Evolutionary conservation across 2,888 invertebrate species (phyloP).

Genomic region (Meganola albula): DNA sequence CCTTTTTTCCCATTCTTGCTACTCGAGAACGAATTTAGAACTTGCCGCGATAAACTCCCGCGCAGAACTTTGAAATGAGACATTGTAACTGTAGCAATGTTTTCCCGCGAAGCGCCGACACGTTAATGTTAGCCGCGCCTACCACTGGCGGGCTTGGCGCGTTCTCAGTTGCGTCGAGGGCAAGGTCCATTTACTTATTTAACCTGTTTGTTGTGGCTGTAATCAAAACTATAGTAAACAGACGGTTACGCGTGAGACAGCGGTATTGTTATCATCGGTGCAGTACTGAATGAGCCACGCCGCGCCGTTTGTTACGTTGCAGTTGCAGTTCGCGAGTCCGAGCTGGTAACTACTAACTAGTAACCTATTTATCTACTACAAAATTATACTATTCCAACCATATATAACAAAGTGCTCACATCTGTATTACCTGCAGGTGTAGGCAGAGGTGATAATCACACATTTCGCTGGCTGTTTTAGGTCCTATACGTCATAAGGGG

Average conservation of each 20-base stretch:
- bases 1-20: conserved; percentile 42
- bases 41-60: conserved; percentile 60
- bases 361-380: too few species aligned
- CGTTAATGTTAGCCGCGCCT: conserved; percentile 43
- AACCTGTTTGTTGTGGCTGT: conserved; percentile 38
- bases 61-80: conserved; percentile 68
- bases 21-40: conserved; percentile 39
- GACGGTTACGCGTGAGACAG: conserved; percentile 24
- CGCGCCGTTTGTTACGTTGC: conserved; percentile 9
- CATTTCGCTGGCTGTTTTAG: too few species aligned
- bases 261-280: conserved; percentile 26
- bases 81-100: conserved; percentile 51
- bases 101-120: conserved; percentile 46
- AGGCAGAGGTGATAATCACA: too few species aligned
- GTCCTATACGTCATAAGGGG: too few species aligned
- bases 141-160: conserved; percentile 50
- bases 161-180: conserved; percentile 39
- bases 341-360: too few species aligned
- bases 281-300: conserved; percentile 33
- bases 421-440: too few species aligned
- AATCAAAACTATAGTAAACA: conserved; percentile 38
- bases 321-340: background rate
- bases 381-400: too few species aligned
- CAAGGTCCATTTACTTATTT: conserved; percentile 61
- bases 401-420: too few species aligned